These are phyloP conservation scores for Euphonia xanthogaster DNA, from an alignment of 2,797 vertebrate species.

Conservation along the genomic window DNA sequence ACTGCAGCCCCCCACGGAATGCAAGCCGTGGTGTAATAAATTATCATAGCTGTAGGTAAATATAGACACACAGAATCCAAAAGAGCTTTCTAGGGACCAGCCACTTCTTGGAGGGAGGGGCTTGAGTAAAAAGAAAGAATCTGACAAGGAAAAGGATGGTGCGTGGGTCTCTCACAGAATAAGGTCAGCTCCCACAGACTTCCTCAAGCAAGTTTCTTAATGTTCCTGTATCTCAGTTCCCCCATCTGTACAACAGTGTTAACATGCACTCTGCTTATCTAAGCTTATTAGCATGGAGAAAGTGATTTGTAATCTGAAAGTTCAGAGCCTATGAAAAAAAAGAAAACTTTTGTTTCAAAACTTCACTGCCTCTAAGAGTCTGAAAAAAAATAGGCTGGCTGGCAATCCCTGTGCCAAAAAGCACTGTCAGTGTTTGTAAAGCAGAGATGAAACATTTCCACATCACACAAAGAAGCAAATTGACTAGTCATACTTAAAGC, in stretches of 20 bases:
- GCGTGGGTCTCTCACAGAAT: conserved; percentile 51
- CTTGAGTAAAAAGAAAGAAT: conserved; percentile 13
- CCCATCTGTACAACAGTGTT: conserved; percentile 59
- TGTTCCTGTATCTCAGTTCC: neutral
- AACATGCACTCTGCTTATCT: conserved; percentile 38
- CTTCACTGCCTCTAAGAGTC: neutral
- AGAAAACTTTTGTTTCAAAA: conserved; percentile 33
- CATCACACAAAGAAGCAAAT: conserved; percentile 48
- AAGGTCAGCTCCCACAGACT: conserved; percentile 63
- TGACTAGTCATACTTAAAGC: conserved; percentile 64
- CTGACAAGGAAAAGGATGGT: conserved; percentile 59
- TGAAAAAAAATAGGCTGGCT: neutral
- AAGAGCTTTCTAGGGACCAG: conserved; percentile 8
- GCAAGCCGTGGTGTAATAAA: neutral
- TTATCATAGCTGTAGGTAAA: conserved; percentile 19
- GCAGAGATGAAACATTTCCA: conserved; percentile 36
- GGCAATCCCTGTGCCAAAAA: neutral
- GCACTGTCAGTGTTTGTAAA: conserved; percentile 30
- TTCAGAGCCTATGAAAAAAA: neutral
- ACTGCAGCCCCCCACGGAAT: neutral
- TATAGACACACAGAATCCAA: neutral
- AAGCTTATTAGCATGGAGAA: conserved; percentile 35
- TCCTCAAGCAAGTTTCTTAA: conserved; percentile 56
- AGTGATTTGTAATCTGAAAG: conserved; percentile 30
- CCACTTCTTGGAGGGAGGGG: neutral